phyloP scores from a whole-genome alignment of 2,113 vertebrate genomes.

The Mionectes macconnelli region DNA sequence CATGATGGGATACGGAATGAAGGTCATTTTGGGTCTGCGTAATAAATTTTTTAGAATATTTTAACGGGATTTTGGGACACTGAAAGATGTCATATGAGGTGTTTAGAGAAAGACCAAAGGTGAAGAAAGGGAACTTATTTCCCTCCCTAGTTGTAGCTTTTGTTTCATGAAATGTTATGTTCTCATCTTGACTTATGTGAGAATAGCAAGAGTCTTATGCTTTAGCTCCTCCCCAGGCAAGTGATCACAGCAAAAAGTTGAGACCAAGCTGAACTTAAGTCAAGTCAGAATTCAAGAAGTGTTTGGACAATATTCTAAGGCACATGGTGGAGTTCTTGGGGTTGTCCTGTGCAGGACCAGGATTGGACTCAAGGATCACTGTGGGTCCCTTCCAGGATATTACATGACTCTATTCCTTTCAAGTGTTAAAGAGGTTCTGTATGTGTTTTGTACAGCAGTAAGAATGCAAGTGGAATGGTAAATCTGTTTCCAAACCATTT shows the following conservation, averaged over 20 bases:
- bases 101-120: background rate
- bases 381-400: background rate
- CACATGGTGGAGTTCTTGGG: background rate
- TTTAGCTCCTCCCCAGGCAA: background rate
- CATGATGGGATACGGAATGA: background rate
- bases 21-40: background rate
- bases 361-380: background rate
- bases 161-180: background rate
- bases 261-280: too few relatives aligned
- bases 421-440: background rate
- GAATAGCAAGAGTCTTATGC: background rate
- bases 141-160: background rate
- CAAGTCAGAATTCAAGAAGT: background rate
- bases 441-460: background rate
- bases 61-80: background rate
- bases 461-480: background rate
- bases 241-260: background rate
- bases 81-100: background rate
- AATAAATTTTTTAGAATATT: background rate
- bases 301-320: background rate
- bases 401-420: background rate
- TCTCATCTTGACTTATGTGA: fast-evolving
- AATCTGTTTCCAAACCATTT: background rate
- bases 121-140: background rate
- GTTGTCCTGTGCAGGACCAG: background rate